These are phyloP conservation scores for Tragelaphus buxtoni DNA, from an alignment of 2,113 vertebrate species.

Conservation along the genomic window DNA sequence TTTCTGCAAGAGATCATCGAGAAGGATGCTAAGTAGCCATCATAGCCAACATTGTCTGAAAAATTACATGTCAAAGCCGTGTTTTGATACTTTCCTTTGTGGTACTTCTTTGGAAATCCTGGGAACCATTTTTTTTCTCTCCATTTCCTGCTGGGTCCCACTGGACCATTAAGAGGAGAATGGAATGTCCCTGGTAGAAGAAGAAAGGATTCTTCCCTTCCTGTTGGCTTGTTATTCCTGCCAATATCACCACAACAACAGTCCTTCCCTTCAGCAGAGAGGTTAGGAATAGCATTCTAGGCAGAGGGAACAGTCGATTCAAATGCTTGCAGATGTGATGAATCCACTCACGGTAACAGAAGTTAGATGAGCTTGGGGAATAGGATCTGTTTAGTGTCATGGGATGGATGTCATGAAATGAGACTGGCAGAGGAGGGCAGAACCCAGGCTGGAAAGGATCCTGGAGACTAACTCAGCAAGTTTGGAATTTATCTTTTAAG, in stretches of 20 bases:
- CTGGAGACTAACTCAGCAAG: neutral
- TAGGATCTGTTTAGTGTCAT: neutral
- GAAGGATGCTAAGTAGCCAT: neutral
- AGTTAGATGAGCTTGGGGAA: neutral
- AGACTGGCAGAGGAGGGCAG: neutral
- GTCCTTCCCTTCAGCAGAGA: neutral
- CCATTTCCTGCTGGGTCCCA: neutral
- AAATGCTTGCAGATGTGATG: neutral
- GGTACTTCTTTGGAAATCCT: neutral
- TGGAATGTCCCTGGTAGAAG: neutral
- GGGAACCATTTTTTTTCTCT: neutral
- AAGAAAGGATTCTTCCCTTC: neutral
- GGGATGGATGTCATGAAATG: neutral
- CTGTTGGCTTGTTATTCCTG: neutral
- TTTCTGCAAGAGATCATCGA: neutral
- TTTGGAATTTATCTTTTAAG: neutral
- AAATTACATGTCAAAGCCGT: neutral
- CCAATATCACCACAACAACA: neutral
- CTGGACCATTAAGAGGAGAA: neutral
- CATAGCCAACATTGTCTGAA: neutral
- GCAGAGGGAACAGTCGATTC: neutral
- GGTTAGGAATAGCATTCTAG: neutral
- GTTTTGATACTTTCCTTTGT: neutral
- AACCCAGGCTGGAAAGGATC: neutral
- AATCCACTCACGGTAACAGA: neutral